Evolutionary conservation across 2,888 invertebrate genomes (phyloP).

Genomic region (Ornithoptera priamus): DNA sequence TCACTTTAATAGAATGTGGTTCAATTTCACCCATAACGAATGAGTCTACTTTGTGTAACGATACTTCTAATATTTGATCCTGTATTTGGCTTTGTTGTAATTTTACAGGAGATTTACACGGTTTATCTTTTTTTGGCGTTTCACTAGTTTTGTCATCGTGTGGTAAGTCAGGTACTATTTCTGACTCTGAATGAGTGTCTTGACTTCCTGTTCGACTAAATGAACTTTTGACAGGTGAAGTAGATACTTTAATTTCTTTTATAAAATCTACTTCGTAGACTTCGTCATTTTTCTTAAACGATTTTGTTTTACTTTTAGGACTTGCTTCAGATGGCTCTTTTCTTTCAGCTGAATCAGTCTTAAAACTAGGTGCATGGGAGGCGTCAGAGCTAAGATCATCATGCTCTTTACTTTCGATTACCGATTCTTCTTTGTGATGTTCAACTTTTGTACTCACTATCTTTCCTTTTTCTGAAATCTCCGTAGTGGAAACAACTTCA

Average conservation of each 20-base stretch:
- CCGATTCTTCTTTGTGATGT: constrained; percentile 72
- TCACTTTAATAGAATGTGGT: constrained; percentile 15
- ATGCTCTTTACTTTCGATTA: constrained; percentile 75
- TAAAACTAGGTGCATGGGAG: constrained; percentile 71
- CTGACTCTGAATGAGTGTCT: constrained; percentile 79
- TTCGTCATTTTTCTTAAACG: constrained; percentile 74
- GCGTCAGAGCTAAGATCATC: constrained; percentile 73
- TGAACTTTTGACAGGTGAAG: constrained; percentile 72
- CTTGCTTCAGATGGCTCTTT: constrained; percentile 67
- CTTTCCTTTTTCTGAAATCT: constrained; percentile 72
- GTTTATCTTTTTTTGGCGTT: constrained; percentile 63
- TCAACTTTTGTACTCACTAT: constrained; percentile 69
- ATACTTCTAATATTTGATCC: constrained; percentile 73
- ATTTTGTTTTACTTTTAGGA: constrained; percentile 71
- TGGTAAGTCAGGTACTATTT: constrained; percentile 74
- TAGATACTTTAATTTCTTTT: constrained; percentile 77
- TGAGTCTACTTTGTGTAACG: constrained; percentile 62
- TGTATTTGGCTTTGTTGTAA: constrained; percentile 70
- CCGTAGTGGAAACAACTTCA: constrained; percentile 66
- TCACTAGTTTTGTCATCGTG: constrained; percentile 67
- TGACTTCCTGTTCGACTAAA: constrained; percentile 78
- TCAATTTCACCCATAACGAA: constrained; percentile 55
- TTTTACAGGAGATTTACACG: constrained; percentile 65
- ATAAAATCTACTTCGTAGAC: constrained; percentile 77
- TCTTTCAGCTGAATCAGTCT: constrained; percentile 65